Conservation (phyloP, 2,888 invertebrate genomes). For the Autographa pulchrina region DNA sequence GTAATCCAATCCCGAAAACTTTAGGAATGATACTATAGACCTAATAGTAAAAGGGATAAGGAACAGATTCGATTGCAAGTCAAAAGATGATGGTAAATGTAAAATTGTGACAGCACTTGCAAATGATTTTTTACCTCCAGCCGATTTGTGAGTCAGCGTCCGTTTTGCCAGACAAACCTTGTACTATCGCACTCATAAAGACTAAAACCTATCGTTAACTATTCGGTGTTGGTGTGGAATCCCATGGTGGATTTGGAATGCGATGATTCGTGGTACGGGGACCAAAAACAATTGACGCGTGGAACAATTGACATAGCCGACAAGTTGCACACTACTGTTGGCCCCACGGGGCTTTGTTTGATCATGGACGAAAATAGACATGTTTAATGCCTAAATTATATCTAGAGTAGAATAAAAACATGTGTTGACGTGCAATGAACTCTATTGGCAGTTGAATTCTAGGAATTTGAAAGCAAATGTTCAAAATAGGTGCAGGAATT, state of each 20-base stretch:
- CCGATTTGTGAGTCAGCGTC: slow-evolving; percentile 79
- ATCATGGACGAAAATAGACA: slow-evolving; percentile 51
- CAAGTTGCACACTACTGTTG: slow-evolving; percentile 46
- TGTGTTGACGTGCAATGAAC: slow-evolving; percentile 5
- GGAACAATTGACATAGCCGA: slow-evolving; percentile 45
- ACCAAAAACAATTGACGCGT: slow-evolving; percentile 50
- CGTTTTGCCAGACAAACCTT: slow-evolving; percentile 69
- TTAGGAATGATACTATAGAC: slow-evolving; percentile 23
- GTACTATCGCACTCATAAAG: slow-evolving; percentile 51
- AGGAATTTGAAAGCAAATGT: neutral
- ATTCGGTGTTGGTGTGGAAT: slow-evolving; percentile 13
- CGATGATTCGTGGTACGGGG: slow-evolving; percentile 44
- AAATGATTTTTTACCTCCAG: slow-evolving; percentile 61
- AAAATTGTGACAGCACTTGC: slow-evolving; percentile 55
- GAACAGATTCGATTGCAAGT: slow-evolving; percentile 56
- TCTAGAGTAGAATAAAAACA: slow-evolving; percentile 36
- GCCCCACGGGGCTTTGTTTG: slow-evolving; percentile 47
- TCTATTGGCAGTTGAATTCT: neutral
- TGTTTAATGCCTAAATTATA: slow-evolving; percentile 36
- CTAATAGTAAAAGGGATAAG: slow-evolving; percentile 56
- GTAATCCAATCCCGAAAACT: slow-evolving; percentile 38
- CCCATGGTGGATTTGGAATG: slow-evolving; percentile 24
- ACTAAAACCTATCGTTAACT: slow-evolving; percentile 27
- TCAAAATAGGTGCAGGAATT: neutral
- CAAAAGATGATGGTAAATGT: slow-evolving; percentile 50